phyloP scores from a whole-genome alignment of 2,888 invertebrate species.

The Antheraea yamamai region DNA sequence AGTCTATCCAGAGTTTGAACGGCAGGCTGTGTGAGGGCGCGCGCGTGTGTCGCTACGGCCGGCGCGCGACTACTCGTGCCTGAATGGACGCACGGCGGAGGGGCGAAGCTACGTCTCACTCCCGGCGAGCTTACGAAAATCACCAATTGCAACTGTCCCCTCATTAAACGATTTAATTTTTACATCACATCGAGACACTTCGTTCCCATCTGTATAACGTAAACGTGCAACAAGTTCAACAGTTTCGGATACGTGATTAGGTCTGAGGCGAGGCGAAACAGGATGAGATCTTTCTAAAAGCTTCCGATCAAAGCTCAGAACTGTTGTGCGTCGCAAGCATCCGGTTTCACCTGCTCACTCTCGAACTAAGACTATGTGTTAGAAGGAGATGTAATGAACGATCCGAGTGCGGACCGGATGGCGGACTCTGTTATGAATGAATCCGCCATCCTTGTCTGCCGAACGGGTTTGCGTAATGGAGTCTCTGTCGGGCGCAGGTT shows the following conservation, averaged over 20 bases:
- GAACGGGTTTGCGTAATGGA: slow-evolving; percentile 44
- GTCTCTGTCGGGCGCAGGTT: slow-evolving; percentile 73
- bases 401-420: slow-evolving; percentile 78
- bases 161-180: slow-evolving; percentile 56
- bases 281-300: slow-evolving; percentile 64
- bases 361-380: slow-evolving; percentile 67
- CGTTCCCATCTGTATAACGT: slow-evolving; percentile 36
- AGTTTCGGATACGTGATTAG: slow-evolving; percentile 30
- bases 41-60: slow-evolving; percentile 77
- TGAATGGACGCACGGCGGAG: slow-evolving; percentile 75
- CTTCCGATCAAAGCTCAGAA: slow-evolving; percentile 69
- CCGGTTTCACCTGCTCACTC: slow-evolving; percentile 81
- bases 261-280: slow-evolving; percentile 50
- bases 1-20: slow-evolving; percentile 56
- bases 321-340: slow-evolving; percentile 65
- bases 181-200: slow-evolving; percentile 49
- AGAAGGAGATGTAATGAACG: slow-evolving; percentile 80
- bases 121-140: slow-evolving; percentile 77
- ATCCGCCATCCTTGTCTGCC: slow-evolving; percentile 69
- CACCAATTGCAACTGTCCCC: slow-evolving; percentile 74
- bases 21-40: slow-evolving; percentile 61
- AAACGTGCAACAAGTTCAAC: slow-evolving; percentile 33
- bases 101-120: slow-evolving; percentile 77
- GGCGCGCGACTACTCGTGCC: slow-evolving; percentile 75
- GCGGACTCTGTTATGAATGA: slow-evolving; percentile 81